Evolutionary conservation across 2,797 vertebrate species (phyloP).

Genomic region (Neosalanx taihuensis): DNA sequence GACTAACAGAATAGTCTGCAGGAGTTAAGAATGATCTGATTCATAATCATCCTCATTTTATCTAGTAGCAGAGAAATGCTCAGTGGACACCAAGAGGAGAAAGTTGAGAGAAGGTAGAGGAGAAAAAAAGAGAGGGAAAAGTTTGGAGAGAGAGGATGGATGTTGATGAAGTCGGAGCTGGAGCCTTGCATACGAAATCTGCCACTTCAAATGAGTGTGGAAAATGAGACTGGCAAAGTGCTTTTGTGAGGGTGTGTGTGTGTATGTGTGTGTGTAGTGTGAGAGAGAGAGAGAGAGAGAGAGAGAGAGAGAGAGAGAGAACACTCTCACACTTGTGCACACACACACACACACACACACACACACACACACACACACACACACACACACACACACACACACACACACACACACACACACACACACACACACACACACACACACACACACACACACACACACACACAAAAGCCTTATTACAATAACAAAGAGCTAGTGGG

Average conservation of each 20-base stretch:
- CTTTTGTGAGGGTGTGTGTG: slow-evolving; percentile 20
- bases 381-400: slow-evolving; percentile 4
- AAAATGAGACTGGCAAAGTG: slow-evolving; percentile 56
- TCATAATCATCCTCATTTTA: not conserved
- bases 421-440: not conserved
- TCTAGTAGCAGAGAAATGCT: not conserved
- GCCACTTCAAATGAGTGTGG: slow-evolving; percentile 62
- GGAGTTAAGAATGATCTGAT: not conserved
- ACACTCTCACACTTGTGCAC: not conserved
- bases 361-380: slow-evolving; percentile 13
- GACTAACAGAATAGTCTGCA: not conserved
- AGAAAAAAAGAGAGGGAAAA: slow-evolving; percentile 46
- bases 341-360: not conserved
- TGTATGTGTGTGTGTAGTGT: slow-evolving; percentile 13
- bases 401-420: slow-evolving; percentile 2
- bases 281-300: not conserved
- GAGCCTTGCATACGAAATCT: slow-evolving; percentile 69
- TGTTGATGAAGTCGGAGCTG: slow-evolving; percentile 20
- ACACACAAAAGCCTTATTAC: slow-evolving; percentile 46
- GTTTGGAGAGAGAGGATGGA: slow-evolving; percentile 12
- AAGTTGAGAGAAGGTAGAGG: slow-evolving; percentile 18
- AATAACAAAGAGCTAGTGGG: slow-evolving; percentile 54
- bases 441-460: slow-evolving; percentile 2
- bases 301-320: not conserved
- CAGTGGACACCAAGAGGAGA: not conserved